Evolutionary conservation across 2,113 vertebrate genomes (phyloP).

Genomic region (Hyperoodon ampullatus): DNA sequence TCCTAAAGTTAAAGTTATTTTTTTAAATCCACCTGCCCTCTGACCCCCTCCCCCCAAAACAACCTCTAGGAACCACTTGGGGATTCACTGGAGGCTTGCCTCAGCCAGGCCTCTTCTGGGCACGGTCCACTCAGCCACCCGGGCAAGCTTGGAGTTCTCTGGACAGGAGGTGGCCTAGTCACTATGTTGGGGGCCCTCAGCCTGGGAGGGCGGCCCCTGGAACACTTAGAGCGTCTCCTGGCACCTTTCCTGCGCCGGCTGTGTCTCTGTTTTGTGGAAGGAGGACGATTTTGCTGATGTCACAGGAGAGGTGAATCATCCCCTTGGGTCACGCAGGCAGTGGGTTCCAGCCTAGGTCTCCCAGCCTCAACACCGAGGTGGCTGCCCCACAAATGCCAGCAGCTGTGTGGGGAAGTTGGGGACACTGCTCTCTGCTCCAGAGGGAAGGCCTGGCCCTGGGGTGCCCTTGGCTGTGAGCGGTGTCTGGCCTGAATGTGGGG

Average conservation of each 20-base stretch:
- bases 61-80: fast-evolving
- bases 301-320: fast-evolving
- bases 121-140: fast-evolving
- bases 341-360: neutral
- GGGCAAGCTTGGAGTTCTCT: fast-evolving
- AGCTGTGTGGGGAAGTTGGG: fast-evolving
- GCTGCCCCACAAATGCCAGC: fast-evolving
- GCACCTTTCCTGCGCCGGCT: fast-evolving
- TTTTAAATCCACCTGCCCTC: neutral
- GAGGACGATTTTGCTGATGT: neutral
- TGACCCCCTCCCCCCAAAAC: fast-evolving
- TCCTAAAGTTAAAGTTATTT: neutral
- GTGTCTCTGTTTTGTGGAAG: fast-evolving
- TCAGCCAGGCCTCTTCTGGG: fast-evolving
- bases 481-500: neutral
- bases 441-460: neutral
- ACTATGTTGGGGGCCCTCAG: fast-evolving
- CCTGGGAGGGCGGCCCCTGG: too few species aligned
- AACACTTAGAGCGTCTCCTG: neutral
- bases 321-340: fast-evolving
- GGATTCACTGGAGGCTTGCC: neutral
- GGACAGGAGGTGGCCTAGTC: neutral
- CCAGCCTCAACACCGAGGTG: fast-evolving
- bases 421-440: fast-evolving
- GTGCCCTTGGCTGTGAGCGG: too few species aligned